phyloP scores from a whole-genome alignment of 2,797 vertebrate genomes.

The Acrossocheilus fasciatus region DNA sequence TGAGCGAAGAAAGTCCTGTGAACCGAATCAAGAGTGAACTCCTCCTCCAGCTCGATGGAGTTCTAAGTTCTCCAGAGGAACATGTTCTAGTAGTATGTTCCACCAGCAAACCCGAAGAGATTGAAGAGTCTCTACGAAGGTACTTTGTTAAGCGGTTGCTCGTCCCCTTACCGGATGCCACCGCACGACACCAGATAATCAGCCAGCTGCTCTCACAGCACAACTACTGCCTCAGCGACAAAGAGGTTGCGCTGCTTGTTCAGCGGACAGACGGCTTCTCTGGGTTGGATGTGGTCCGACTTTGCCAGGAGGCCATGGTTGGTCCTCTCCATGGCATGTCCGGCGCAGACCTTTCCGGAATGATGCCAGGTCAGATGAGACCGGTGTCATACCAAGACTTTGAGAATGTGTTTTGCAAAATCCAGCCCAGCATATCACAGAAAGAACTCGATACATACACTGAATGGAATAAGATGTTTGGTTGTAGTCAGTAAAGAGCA shows the following conservation, averaged over 20 bases:
- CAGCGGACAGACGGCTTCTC: conserved; percentile 99
- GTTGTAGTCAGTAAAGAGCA: conserved; percentile 93
- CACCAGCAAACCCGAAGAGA: conserved; percentile 98
- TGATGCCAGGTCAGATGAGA: conserved; percentile 95
- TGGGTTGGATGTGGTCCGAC: conserved; percentile 93
- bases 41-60: conserved; percentile 95
- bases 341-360: conserved; percentile 90
- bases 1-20: conserved; percentile 92
- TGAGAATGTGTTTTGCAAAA: conserved; percentile 99
- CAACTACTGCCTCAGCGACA: conserved; percentile 99
- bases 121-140: conserved; percentile 95
- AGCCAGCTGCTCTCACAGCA: conserved; percentile 98
- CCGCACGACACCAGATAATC: conserved; percentile 98
- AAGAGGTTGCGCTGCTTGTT: conserved; percentile 97
- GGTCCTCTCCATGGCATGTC: conserved; percentile 93
- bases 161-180: conserved; percentile 95
- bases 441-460: conserved; percentile 99
- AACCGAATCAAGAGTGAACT: conserved; percentile 95
- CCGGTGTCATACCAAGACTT: conserved; percentile 98
- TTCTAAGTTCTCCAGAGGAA: conserved; percentile 94
- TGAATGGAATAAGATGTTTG: conserved; percentile 99
- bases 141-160: conserved; percentile 98
- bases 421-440: conserved; percentile 98
- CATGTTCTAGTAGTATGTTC: conserved; percentile 97
- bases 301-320: conserved; percentile 96